Base-by-base conservation (phyloP, 2,797 vertebrate species). In the Chaunax sp. region DNA sequence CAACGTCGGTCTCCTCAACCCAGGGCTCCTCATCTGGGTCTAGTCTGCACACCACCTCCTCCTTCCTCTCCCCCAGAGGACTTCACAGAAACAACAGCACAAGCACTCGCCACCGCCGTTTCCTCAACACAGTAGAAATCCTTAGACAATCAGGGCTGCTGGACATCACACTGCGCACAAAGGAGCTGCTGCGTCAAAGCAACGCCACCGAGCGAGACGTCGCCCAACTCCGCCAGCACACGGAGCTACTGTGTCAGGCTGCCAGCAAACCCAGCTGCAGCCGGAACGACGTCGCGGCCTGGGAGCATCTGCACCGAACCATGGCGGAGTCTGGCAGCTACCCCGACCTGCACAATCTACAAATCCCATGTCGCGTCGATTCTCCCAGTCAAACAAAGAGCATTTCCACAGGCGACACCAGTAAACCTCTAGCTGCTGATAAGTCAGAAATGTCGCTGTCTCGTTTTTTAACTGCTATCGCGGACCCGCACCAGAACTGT, bases 151-250 rank as follows among this genome's bases (percentile, higher is more conserved):
- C 92, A 0, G 92, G 92, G 19, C 77, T 95, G 64, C 53, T 93
- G 70, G 90, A 92, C 77, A 92, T 94, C 47, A 92, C 93, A 0
- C 49, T 94, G 71, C 85, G 77, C 58, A 94, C 93, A 1, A 92
- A 93, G 56, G 92, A 94, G 61, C 82, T 95, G 47, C 78, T 92
- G 63, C 85, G 78, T 6, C 92, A 92, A 81, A 94, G 88, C 63
- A 69, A 55, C 1, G 44, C 83, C 69, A 87, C 84, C 0, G 88
- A 92, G 52, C 76, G 41, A 23, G 89, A 92, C 61, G 87, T 95
- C 5, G 74, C 80, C 50, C 89, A 92, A 77, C 85, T 94, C 23
- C 88, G 89, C 35, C 87, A 87, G 52, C 92, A 94, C 78, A 78
- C 90, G 1, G 88, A 91, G 67, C 82, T 93, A 3, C 85, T 94